Percentiles rank a stretch among this genome's conserved stretches.
Evolutionary conservation across 2,888 invertebrate species (phyloP).

Genomic region (Sthenelais limicola): DNA sequence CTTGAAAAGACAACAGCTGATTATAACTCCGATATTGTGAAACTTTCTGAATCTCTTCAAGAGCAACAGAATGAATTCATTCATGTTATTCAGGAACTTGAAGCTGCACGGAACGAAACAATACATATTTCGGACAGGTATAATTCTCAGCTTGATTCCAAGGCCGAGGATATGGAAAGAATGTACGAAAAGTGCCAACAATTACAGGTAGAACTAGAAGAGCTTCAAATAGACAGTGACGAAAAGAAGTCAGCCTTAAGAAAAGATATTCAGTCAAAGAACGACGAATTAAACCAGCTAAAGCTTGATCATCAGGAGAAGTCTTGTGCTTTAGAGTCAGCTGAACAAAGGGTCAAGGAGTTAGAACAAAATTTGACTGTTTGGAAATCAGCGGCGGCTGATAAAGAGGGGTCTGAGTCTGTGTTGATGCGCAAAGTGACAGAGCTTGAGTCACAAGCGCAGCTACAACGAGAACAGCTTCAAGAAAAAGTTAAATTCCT

Average conservation of each 20-base stretch:
- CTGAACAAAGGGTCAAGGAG: conserved; percentile 5
- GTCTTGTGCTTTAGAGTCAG: conserved; percentile 29
- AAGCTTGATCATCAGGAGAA: conserved; percentile 18
- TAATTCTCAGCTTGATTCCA: conserved; percentile 1
- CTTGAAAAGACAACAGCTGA: conserved; percentile 16
- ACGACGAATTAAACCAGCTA: background rate
- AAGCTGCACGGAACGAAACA: conserved; percentile 15
- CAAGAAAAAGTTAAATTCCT: conserved; percentile 26
- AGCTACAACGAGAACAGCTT: conserved; percentile 13
- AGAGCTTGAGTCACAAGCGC: conserved; percentile 11
- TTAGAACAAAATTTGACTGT: conserved; percentile 14
- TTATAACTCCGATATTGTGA: conserved; percentile 14
- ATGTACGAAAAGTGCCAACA: conserved; percentile 18
- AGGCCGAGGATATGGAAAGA: conserved; percentile 1
- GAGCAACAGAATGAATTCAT: conserved; percentile 9
- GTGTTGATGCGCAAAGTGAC: conserved; percentile 20
- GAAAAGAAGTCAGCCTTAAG: background rate
- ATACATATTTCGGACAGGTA: conserved; percentile 3
- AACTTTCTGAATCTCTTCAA: background rate
- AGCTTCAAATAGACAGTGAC: background rate
- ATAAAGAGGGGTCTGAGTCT: conserved; percentile 21
- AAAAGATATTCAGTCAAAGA: conserved; percentile 11
- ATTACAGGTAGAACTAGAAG: conserved; percentile 1
- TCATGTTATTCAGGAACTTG: conserved; percentile 10
- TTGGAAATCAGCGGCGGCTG: conserved; percentile 21